Conservation (phyloP, 2,113 vertebrate genomes). For the Oncorhynchus clarkii region DNA sequence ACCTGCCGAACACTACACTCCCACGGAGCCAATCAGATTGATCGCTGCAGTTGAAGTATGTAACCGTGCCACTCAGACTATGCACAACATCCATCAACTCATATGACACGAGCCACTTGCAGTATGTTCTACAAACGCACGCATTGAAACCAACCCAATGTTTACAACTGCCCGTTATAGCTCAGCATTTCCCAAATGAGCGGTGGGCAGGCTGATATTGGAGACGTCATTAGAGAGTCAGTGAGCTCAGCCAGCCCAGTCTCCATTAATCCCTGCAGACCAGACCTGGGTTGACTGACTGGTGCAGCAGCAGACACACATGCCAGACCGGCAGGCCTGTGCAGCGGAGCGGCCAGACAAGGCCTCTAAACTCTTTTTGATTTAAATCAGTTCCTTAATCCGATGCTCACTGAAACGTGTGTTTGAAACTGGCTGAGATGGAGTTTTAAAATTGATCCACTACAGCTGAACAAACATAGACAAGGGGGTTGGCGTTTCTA, state of each 20-base stretch:
- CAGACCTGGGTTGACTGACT: neutral
- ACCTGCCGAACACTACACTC: too few species aligned
- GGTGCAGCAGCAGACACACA: conserved; percentile 3
- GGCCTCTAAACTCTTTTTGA: neutral
- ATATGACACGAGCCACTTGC: neutral
- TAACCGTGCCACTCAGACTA: too few species aligned
- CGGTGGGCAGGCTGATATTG: neutral
- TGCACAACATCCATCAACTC: too few species aligned
- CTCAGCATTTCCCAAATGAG: neutral
- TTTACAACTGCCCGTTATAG: neutral
- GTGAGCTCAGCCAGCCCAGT: neutral
- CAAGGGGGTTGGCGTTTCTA: conserved; percentile 6
- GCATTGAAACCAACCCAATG: neutral
- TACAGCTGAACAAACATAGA: conserved; percentile 39
- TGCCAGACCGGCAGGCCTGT: neutral
- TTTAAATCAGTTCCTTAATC: conserved; percentile 20
- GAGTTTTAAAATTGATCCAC: conserved; percentile 10
- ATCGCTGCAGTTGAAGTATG: too few species aligned
- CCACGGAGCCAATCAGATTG: too few species aligned
- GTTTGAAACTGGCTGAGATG: conserved; percentile 3
- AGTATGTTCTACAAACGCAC: neutral
- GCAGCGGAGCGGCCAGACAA: neutral
- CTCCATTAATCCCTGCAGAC: neutral
- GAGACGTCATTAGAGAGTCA: neutral
- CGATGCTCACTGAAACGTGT: neutral